Evolutionary conservation across 1,140 invertebrate species (phyloP), one percentile per base, ranked within the genome.

Genomic region (Camponotus pennsylvanicus): DNA sequence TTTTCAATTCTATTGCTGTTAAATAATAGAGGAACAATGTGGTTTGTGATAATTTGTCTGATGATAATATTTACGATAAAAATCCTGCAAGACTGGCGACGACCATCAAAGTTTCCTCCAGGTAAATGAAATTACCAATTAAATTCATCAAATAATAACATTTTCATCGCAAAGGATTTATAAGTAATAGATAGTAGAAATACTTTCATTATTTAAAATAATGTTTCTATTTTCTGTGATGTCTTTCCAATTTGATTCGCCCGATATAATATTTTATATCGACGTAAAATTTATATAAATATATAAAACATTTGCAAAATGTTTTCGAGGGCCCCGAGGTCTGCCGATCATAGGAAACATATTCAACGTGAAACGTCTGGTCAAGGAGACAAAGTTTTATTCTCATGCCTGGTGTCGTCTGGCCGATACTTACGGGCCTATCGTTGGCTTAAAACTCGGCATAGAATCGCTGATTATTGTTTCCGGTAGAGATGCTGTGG

Each of bases 311-410:
- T 32, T 76, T 45, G 32, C 9, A 1, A 80, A 80, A 63, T 18
- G 42, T 59, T 55, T 45, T 89, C 55, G 49, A 95, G 94, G 94
- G 63, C 94, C 94, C 0, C 84, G 59, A 37, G 94, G 92, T 49
- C 69, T 95, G n/a, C 95, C 95, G 0, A 63, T 95, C 8, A 15
- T 95, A 4, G 94, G 94, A 9, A 94, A 95, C 37, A 90, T 95
- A 32, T 69, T 94, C 1, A 91, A 95, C 40, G 2, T 95, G 0
- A 91, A 91, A 61, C 88, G 86, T 40, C n/a, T 95, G 7, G 57
- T 94, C 1, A 92, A 93, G 9, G 85, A 94, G 59, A 92, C 89
- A 0, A 91, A 93, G 67, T 93, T 88, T 75, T 92, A 93, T 85
- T 89, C 90, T 8, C 71, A 82, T 13, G 88, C 90, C 7, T 94